Evolutionary conservation across 2,888 invertebrate genomes (phyloP).

Genomic region (Ctenicera cuprea): DNA sequence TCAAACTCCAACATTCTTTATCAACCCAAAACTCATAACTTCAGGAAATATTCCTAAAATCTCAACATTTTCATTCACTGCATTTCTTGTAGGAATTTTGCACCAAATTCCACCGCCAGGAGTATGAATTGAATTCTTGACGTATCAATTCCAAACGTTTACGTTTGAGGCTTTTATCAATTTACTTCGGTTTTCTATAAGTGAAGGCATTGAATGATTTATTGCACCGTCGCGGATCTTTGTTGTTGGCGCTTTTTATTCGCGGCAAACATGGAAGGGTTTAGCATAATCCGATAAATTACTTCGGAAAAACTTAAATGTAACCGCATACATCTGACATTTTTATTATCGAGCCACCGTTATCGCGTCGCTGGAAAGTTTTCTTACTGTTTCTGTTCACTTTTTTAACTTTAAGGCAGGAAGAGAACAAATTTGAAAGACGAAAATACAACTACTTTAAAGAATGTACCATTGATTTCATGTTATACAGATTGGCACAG

Average conservation of each 20-base stretch:
- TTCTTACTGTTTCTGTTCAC: background rate
- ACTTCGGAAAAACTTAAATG: constrained; percentile 6
- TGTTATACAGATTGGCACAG: background rate
- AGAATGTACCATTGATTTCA: background rate
- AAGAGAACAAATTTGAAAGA: background rate
- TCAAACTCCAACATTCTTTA: too few species aligned
- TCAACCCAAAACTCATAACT: too few species aligned
- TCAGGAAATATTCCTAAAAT: too few species aligned
- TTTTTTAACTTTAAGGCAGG: background rate
- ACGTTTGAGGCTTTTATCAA: constrained; percentile 13
- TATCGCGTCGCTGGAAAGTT: constrained; percentile 11
- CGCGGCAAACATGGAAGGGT: constrained; percentile 14
- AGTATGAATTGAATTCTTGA: background rate
- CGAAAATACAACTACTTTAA: background rate
- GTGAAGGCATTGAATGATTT: constrained; percentile 21
- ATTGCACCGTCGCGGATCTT: constrained; percentile 21
- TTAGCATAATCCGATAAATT: constrained; percentile 29
- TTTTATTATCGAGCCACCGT: constrained; percentile 16
- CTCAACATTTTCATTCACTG: too few species aligned
- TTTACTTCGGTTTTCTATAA: constrained; percentile 18
- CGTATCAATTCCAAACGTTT: constrained; percentile 6
- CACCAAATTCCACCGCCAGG: too few species aligned
- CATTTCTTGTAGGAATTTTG: too few species aligned
- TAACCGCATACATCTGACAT: constrained; percentile 19
- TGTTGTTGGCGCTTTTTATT: constrained; percentile 11